Percentiles rank a stretch among this genome's conserved stretches.
Conservation (phyloP, 2,113 vertebrate species). For the Falcunculus frontatus region DNA sequence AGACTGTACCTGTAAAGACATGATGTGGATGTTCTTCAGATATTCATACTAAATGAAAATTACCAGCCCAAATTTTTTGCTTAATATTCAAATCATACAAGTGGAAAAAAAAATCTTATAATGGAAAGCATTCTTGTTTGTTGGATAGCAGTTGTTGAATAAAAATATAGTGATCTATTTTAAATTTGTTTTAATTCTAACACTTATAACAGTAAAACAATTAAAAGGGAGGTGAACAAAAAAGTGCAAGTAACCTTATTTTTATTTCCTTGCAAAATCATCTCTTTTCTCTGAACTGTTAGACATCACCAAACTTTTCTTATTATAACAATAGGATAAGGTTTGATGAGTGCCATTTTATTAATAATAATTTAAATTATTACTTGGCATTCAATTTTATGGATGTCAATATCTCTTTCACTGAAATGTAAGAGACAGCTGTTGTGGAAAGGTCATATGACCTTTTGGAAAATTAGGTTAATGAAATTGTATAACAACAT, state of each 20-base stretch:
- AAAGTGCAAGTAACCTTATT: background rate
- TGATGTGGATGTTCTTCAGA: background rate
- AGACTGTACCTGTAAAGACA: background rate
- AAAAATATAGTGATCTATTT: background rate
- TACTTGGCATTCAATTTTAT: background rate
- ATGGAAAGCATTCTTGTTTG: background rate
- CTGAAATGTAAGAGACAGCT: background rate
- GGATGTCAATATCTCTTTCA: background rate
- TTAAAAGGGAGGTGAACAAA: fast-evolving
- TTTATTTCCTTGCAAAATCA: background rate
- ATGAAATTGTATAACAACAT: background rate
- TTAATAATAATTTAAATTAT: background rate
- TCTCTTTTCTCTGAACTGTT: background rate
- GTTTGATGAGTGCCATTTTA: background rate
- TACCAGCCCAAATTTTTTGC: fast-evolving
- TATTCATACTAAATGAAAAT: background rate
- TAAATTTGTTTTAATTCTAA: background rate
- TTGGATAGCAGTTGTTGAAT: background rate
- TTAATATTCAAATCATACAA: background rate
- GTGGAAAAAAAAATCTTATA: background rate
- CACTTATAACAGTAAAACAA: background rate
- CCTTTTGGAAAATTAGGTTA: background rate
- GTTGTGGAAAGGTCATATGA: background rate
- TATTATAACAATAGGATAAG: background rate
- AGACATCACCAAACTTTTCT: background rate